A percentile compares a stretch with the other conserved stretches of the same genome.
phyloP scores from a whole-genome alignment of 1,140 invertebrate species.

The Dendrolimus kikuchii region DNA sequence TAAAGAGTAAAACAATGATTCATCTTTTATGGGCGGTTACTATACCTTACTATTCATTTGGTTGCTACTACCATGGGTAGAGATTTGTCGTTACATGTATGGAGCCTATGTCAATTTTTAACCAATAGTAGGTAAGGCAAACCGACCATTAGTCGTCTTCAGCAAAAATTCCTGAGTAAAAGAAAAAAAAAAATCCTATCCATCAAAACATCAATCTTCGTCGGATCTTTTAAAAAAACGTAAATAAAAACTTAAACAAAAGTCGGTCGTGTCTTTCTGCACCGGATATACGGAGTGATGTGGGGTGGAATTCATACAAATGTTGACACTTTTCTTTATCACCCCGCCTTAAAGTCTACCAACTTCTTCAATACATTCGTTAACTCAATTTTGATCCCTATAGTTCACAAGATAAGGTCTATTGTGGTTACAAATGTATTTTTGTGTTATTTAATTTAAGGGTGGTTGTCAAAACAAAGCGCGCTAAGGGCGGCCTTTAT shows the following conservation, averaged over 20 bases:
- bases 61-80: too few species aligned
- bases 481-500: constrained; percentile 9
- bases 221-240: not conserved
- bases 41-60: too few species aligned
- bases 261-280: constrained; percentile 29
- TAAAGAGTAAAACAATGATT: too few species aligned
- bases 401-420: too few species aligned
- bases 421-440: not conserved
- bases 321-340: constrained; percentile 46
- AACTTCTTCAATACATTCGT: not conserved
- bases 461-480: constrained; percentile 21
- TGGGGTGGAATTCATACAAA: constrained; percentile 27
- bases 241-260: constrained; percentile 12
- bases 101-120: too few species aligned
- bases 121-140: too few species aligned
- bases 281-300: constrained; percentile 35
- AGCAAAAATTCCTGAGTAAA: not conserved
- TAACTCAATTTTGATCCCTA: too few species aligned
- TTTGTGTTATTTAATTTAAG: constrained; percentile 6
- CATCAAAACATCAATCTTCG: not conserved
- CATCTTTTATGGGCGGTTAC: too few species aligned
- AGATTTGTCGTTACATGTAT: too few species aligned
- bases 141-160: not conserved
- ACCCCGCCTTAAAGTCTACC: constrained; percentile 19
- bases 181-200: too few species aligned